Conservation (phyloP, 2,888 invertebrate genomes). For the Cantharis rufa region DNA sequence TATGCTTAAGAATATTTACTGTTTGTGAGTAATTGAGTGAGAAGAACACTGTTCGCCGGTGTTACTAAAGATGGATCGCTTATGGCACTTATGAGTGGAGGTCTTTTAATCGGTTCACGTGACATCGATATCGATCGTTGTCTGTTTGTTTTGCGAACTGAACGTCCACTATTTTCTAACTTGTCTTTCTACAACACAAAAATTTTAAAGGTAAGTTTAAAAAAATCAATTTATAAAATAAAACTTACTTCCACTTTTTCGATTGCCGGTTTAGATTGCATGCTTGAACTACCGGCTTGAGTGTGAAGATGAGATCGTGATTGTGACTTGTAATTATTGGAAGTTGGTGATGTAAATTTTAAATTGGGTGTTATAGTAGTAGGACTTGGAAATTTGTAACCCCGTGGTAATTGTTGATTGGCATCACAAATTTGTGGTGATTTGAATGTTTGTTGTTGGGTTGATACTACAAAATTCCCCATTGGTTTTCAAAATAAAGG, state of each 20-base stretch:
- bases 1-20: conserved; percentile 58
- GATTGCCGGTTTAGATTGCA: neutral
- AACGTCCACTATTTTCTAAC: conserved; percentile 33
- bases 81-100: conserved; percentile 72
- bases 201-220: neutral
- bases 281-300: neutral
- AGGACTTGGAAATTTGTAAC: conserved; percentile 47
- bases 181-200: conserved; percentile 37
- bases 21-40: conserved; percentile 81
- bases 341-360: conserved; percentile 50
- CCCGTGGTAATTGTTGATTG: conserved; percentile 36
- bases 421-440: conserved; percentile 30
- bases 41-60: conserved; percentile 65
- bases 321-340: conserved; percentile 32
- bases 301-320: conserved; percentile 13
- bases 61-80: conserved; percentile 74
- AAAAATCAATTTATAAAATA: neutral
- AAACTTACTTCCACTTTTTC: conserved; percentile 13
- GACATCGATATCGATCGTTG: conserved; percentile 62
- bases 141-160: conserved; percentile 48
- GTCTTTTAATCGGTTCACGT: conserved; percentile 57
- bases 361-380: conserved; percentile 40
- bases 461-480: conserved; percentile 6
- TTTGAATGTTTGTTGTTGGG: conserved; percentile 32
- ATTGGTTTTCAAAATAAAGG: neutral